Evolutionary conservation across 2,888 invertebrate species (phyloP).

Genomic region (Andrena flavipes): DNA sequence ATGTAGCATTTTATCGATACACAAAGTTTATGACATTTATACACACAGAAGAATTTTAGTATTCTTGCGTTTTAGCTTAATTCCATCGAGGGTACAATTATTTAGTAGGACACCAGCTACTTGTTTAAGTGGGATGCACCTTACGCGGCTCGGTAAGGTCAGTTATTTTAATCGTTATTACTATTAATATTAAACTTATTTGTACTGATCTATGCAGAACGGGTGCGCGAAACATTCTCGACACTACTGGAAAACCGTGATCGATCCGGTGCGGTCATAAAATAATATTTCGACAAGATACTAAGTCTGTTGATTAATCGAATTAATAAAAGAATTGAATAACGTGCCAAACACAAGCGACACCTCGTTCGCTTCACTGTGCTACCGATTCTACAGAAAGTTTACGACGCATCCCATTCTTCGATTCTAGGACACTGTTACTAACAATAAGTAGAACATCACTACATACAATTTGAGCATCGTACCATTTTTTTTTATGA

Average conservation of each 20-base stretch:
- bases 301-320: too few relatives aligned
- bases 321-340: background rate
- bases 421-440: conserved; percentile 68
- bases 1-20: conserved; percentile 61
- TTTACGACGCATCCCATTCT: conserved; percentile 66
- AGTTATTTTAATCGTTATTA: conserved; percentile 61
- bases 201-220: conserved; percentile 76
- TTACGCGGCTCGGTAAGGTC: conserved; percentile 55
- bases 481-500: conserved; percentile 68
- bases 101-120: conserved; percentile 73
- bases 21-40: conserved; percentile 72
- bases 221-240: conserved; percentile 65
- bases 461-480: conserved; percentile 78
- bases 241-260: conserved; percentile 25
- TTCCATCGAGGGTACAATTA: conserved; percentile 69
- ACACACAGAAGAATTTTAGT: conserved; percentile 69
- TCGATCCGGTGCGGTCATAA: background rate
- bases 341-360: conserved; percentile 19
- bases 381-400: conserved; percentile 55
- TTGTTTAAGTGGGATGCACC: conserved; percentile 69
- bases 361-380: conserved; percentile 20
- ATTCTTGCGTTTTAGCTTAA: conserved; percentile 66
- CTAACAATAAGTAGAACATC: conserved; percentile 64
- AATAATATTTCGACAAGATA: background rate
- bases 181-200: conserved; percentile 74